Evolutionary conservation across 1,140 invertebrate species (phyloP), one percentile per base, ranked within the genome.

Genomic region (Goniozus legneri): DNA sequence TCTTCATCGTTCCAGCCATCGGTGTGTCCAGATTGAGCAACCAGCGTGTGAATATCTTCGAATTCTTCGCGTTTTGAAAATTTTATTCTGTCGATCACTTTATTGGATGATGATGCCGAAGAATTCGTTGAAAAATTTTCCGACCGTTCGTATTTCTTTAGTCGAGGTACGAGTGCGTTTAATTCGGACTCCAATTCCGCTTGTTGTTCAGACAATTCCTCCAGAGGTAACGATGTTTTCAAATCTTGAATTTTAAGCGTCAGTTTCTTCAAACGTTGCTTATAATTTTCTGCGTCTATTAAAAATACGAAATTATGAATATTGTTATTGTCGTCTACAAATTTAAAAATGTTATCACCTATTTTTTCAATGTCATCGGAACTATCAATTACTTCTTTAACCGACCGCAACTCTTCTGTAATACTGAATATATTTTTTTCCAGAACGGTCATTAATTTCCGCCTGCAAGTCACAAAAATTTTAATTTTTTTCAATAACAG

Each of bases 1-100:
- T 76, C 74, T 13, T 73, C 60, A 15, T 67, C 52, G 33, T 35
- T 67, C 74, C 74, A 76, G 37, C 62, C 50, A 34, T 69, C 58
- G 0, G 63, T 69, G 32, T 74, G 66, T 18, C 73, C 73, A 73
- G 52, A 34, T 62, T 59, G 64, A 8, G 60, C 62, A 32, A 75
- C 51, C 24, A 75, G 52, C 10, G 35, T 44, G 15, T 63, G 58
- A 37, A 74, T 71, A 48, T 66, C 56, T 22, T 42, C 0, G 62
- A 44, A 2, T 58, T 57, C 3, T 58, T 56, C 35, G 7, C 33
- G 15, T 3, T 30, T 3, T 18, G 3, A 1, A 12, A 19, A 32
- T 14, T 12, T 43, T 22, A 14, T 6, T 37, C 47, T 39, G 37
- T 35, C 24, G 18, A 33, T 22, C 34, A 45, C n/a, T 44, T 48